Evolutionary conservation across 1,140 invertebrate species (phyloP).

Genomic region (Venturia canescens): DNA sequence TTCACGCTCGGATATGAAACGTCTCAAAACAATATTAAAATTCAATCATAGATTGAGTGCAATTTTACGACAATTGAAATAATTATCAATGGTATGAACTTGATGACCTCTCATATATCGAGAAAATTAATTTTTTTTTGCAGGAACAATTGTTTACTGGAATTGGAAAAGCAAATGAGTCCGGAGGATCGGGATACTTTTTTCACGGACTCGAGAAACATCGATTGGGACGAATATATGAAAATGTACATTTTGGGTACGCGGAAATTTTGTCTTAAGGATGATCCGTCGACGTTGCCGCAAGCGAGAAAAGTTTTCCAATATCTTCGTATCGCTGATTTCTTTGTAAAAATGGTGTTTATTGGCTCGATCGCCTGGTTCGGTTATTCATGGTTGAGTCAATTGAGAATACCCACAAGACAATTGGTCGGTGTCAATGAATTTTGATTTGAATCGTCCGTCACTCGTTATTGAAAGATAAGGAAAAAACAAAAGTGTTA

Average conservation of each 20-base stretch:
- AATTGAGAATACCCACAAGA: conserved; percentile 2
- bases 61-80: too few species aligned
- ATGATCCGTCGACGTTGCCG: conserved; percentile 86
- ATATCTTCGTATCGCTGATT: conserved; percentile 66
- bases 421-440: conserved; percentile 15
- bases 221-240: conserved; percentile 85
- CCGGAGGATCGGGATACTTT: conserved; percentile 79
- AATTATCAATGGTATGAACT: too few species aligned
- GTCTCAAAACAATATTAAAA: too few species aligned
- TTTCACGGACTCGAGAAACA: conserved; percentile 77
- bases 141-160: conserved; percentile 82
- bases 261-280: conserved; percentile 85
- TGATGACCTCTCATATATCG: too few species aligned
- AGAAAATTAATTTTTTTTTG: too few species aligned
- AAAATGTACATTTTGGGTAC: conserved; percentile 85
- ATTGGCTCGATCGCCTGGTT: conserved; percentile 60
- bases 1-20: background rate
- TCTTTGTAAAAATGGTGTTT: conserved; percentile 60
- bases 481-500: too few species aligned
- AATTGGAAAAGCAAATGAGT: conserved; percentile 80
- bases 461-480: too few species aligned
- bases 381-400: conserved; percentile 62
- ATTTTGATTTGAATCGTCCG: background rate
- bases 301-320: conserved; percentile 78
- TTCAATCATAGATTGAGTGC: too few species aligned